These are phyloP conservation scores for Marmota flaviventris DNA, from an alignment of 2,113 vertebrate genomes.

Conservation along the genomic window DNA sequence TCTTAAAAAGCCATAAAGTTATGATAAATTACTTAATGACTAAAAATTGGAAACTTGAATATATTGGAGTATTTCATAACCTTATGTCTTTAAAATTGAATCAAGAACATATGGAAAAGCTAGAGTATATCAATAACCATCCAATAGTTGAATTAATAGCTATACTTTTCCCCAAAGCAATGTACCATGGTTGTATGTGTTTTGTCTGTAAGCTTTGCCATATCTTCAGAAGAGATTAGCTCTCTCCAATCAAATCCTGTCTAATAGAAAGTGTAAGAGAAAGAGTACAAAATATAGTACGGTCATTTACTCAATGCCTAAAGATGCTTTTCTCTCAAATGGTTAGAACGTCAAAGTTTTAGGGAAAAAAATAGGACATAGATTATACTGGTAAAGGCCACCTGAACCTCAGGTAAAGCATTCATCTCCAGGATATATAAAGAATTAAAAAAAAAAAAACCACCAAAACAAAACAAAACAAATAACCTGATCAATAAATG, in stretches of 20 bases:
- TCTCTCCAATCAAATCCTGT: neutral
- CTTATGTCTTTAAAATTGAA: neutral
- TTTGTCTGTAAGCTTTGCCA: neutral
- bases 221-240: neutral
- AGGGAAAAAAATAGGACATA: neutral
- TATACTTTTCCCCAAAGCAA: neutral
- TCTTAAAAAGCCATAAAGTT: neutral
- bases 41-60: neutral
- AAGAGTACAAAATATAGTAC: neutral
- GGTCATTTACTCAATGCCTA: neutral
- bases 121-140: neutral
- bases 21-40: neutral
- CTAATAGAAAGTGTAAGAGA: neutral
- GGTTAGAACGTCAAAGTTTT: neutral
- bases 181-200: neutral
- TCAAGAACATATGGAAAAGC: neutral
- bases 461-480: no score
- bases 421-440: no score
- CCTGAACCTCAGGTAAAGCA: no score
- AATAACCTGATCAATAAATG: no score
- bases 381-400: neutral
- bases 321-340: neutral
- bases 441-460: no score
- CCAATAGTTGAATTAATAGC: neutral
- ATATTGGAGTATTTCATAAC: neutral